These are phyloP conservation scores for Listrodromus nycthemerus DNA, from an alignment of 2,888 invertebrate species.

Conservation along the genomic window DNA sequence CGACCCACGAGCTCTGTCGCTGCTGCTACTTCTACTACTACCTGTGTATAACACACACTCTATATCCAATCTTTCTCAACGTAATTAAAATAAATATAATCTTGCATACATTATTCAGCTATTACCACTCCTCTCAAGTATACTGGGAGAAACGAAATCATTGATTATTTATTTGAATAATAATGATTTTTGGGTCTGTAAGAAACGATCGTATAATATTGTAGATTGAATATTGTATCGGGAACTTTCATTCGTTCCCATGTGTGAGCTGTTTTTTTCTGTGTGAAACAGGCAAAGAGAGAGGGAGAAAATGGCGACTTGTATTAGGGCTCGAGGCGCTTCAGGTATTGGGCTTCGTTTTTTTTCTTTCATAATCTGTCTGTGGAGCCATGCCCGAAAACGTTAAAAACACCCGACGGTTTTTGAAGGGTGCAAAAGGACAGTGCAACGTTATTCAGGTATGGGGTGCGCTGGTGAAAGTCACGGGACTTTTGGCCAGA, in stretches of 20 bases:
- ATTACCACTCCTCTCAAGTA: constrained; percentile 40
- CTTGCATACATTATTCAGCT: constrained; percentile 57
- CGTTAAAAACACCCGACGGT: constrained; percentile 62
- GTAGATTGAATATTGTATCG: constrained; percentile 31
- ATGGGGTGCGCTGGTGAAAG: constrained; percentile 40
- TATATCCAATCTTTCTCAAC: constrained; percentile 31
- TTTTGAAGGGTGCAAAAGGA: constrained; percentile 55
- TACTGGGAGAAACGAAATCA: constrained; percentile 36
- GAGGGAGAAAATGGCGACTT: background rate
- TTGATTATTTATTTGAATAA: constrained; percentile 53
- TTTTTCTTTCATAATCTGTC: constrained; percentile 43
- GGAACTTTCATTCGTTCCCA: constrained; percentile 15
- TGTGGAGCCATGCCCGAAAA: constrained; percentile 45
- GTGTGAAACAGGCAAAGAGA: background rate
- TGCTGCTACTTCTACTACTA: background rate
- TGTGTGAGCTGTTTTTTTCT: constrained; percentile 10
- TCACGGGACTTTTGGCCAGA: constrained; percentile 47
- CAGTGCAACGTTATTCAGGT: constrained; percentile 53
- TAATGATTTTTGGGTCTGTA: constrained; percentile 43
- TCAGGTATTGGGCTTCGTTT: constrained; percentile 33
- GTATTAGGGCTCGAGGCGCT: constrained; percentile 35
- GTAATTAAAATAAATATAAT: constrained; percentile 62
- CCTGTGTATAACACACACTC: background rate
- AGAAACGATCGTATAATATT: constrained; percentile 14
- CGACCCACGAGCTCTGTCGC: constrained; percentile 29